Evolutionary conservation across 2,888 invertebrate genomes (phyloP).

Genomic region (Heliothis peltigera): DNA sequence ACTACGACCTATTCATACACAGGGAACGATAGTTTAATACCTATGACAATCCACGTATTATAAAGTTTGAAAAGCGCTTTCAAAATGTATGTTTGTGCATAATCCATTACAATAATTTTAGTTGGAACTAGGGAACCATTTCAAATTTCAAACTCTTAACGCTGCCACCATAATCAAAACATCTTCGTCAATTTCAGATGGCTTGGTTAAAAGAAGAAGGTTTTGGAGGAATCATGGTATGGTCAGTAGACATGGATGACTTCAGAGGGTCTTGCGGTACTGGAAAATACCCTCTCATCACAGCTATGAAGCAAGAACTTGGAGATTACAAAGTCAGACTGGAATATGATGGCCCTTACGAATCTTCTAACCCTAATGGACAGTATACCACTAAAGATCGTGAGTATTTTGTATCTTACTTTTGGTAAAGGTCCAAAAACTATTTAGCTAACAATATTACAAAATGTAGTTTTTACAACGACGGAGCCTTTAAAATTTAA

Average conservation of each 20-base stretch:
- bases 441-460: too few species aligned
- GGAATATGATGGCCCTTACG: constrained; percentile 96
- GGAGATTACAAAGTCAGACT: constrained; percentile 94
- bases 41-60: too few species aligned
- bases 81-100: too few species aligned
- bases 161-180: not conserved
- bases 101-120: too few species aligned
- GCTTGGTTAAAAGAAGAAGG: constrained; percentile 98
- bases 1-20: too few species aligned
- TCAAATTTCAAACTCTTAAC: too few species aligned
- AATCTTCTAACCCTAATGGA: constrained; percentile 92
- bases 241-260: constrained; percentile 99
- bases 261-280: constrained; percentile 97
- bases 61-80: too few species aligned
- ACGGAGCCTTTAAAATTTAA: too few species aligned
- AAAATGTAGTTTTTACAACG: too few species aligned
- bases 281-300: constrained; percentile 96
- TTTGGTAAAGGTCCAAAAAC: too few species aligned
- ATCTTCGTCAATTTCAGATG: constrained; percentile 91
- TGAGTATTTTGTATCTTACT: constrained; percentile 87
- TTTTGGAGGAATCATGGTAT: constrained; percentile 98
- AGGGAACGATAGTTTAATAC: too few species aligned
- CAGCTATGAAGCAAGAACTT: constrained; percentile 96
- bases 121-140: too few species aligned
- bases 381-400: constrained; percentile 97